Evolutionary conservation across 2,888 invertebrate genomes (phyloP), one percentile per base, ranked within the genome.

Genomic region (Temnothorax rugatulus): DNA sequence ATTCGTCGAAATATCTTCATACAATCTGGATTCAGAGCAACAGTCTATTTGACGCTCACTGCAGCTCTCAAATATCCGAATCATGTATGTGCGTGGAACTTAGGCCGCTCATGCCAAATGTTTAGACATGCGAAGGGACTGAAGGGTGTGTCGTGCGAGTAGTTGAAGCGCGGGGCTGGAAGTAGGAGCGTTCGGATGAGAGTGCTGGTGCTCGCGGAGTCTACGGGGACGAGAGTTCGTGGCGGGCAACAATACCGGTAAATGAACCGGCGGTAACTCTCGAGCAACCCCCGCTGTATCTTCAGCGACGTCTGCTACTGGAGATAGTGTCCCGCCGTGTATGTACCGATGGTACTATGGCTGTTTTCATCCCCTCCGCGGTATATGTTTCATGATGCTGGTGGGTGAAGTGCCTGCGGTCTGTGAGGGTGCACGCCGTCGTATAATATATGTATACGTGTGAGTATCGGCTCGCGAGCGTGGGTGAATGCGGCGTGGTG

Each of bases 221-320:
- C 34, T 34, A 25, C 50, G 47, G 75, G 63, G 47, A 21, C 21
- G 69, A 41, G 83, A 83, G 83, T 52, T 82, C 75, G 85, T 82
- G 87, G 88, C 87, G 89, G 89, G 89, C 92, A 92, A 93, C 94
- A 94, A 93, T 94, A 91, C 93, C 89, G 90, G 93, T 92, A 94
- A 94, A 93, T 93, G 93, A 94, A 93, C 92, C 93, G 88, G 88
- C 91, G 91, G 89, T 93, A 91, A 91, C 91, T 90, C 92, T 89
- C 90, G 85, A 88, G 85, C 87, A 88, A 86, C 86, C 84, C 85
- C 83, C 76, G 84, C 74, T 87, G 83, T 86, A 87, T 93, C 92
- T 93, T 92, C 90, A 90, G 84, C 90, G 84, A 89, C 86, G 91
- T 92, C 90, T 89, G 89, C 90, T 88, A 66, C 90, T 89, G 87